Percentiles rank a stretch among this genome's conserved stretches.
phyloP scores from a whole-genome alignment of 2,888 invertebrate genomes.

The Hylaea fasciaria region DNA sequence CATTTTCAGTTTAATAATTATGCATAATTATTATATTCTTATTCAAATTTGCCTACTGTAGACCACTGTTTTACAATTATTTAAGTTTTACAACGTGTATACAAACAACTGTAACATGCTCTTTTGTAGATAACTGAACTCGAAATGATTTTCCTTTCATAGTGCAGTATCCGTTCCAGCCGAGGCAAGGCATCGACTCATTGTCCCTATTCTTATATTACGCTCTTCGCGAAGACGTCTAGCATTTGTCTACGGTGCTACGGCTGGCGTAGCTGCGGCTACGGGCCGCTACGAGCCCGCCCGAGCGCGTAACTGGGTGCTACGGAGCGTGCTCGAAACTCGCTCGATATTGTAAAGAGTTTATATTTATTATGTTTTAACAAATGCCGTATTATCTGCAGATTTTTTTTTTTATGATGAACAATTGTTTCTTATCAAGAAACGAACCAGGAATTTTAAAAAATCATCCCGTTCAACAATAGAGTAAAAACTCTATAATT shows the following conservation, averaged over 20 bases:
- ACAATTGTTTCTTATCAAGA: background rate
- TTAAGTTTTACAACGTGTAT: background rate
- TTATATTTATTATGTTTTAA: slow-evolving; percentile 16
- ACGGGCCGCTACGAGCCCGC: slow-evolving; percentile 38
- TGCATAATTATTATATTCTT: too few relatives aligned
- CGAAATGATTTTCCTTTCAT: background rate
- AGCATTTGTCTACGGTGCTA: slow-evolving; percentile 36
- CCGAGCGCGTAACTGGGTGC: slow-evolving; percentile 47
- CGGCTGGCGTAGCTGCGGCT: slow-evolving; percentile 30
- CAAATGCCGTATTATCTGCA: background rate
- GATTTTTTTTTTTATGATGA: background rate
- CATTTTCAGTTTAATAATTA: too few relatives aligned
- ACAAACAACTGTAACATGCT: background rate
- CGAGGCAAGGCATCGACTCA: background rate
- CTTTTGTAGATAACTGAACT: slow-evolving; percentile 1
- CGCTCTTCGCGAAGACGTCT: slow-evolving; percentile 1
- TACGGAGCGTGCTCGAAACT: slow-evolving; percentile 42
- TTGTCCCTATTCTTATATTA: background rate
- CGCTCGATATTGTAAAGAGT: slow-evolving; percentile 16
- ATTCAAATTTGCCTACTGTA: too few relatives aligned
- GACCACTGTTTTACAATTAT: too few relatives aligned
- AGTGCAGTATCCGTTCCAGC: background rate
- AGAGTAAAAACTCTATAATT: background rate
- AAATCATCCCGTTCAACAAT: background rate
- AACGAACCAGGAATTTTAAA: too few relatives aligned